A percentile compares a stretch with the other conserved stretches of the same genome.
Evolutionary conservation across 2,797 vertebrate genomes (phyloP).

Genomic region (Pygocentrus nattereri): DNA sequence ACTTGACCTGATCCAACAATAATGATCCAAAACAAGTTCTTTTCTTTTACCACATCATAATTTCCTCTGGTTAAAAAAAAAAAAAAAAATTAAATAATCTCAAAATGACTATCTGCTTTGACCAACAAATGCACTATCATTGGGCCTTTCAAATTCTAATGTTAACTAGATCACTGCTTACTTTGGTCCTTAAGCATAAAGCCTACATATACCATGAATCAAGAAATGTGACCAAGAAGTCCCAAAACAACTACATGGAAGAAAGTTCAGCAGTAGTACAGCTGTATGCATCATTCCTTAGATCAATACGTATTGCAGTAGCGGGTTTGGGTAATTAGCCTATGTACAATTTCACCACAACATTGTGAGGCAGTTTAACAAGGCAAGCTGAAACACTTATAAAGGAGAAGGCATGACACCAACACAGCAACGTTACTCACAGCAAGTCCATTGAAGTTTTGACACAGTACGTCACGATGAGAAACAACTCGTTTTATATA

Average conservation of each 20-base stretch:
- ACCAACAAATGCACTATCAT: conserved; percentile 37
- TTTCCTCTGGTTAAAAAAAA: conserved; percentile 19
- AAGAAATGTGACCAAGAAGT: conserved; percentile 11
- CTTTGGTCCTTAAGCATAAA: conserved; percentile 59
- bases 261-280: neutral
- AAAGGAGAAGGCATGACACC: conserved; percentile 25
- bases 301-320: neutral
- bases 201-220: conserved; percentile 36
- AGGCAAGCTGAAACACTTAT: conserved; percentile 10
- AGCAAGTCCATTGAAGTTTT: conserved; percentile 21
- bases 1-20: conserved; percentile 11
- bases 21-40: conserved; percentile 19
- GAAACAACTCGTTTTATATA: conserved; percentile 28
- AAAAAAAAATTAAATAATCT: conserved; percentile 2
- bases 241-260: neutral
- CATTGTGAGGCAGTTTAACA: conserved; percentile 5
- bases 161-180: conserved; percentile 31
- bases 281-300: neutral
- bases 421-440: conserved; percentile 28
- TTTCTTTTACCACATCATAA: conserved; percentile 12
- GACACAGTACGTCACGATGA: conserved; percentile 43
- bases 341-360: conserved; percentile 31
- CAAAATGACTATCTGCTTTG: conserved; percentile 37
- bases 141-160: conserved; percentile 21
- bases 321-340: conserved; percentile 3